Evolutionary conservation across 2,888 invertebrate genomes (phyloP).

Genomic region (Tholera decimalis): DNA sequence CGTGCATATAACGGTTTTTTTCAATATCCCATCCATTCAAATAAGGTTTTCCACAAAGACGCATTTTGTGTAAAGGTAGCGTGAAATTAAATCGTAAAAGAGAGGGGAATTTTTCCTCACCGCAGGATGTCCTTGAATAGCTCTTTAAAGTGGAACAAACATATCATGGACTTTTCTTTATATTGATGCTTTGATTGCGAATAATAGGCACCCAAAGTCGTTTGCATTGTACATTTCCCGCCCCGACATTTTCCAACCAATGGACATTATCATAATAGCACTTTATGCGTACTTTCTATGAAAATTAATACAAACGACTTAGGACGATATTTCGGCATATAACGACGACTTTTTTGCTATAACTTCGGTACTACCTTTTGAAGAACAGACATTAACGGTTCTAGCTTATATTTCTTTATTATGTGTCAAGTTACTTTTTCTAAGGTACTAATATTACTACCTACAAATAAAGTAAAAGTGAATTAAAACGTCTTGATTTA

Average conservation of each 20-base stretch:
- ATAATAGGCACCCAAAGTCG: conserved; percentile 57
- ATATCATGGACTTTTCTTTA: conserved; percentile 58
- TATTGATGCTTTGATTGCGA: conserved; percentile 63
- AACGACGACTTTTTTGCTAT: conserved; percentile 32
- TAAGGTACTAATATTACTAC: conserved; percentile 13
- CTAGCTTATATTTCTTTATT: conserved; percentile 14
- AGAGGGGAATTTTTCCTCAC: conserved; percentile 49
- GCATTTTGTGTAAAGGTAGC: conserved; percentile 51
- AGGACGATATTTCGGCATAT: conserved; percentile 62
- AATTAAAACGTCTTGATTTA: conserved; percentile 59
- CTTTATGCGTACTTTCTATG: conserved; percentile 67
- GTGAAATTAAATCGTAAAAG: conserved; percentile 63
- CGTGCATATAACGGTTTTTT: conserved; percentile 14
- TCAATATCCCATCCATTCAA: conserved; percentile 46
- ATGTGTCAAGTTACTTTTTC: conserved; percentile 5
- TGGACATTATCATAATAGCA: conserved; percentile 64
- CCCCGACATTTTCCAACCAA: conserved; percentile 62
- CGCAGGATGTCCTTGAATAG: conserved; percentile 46
- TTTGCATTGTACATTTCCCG: conserved; percentile 63
- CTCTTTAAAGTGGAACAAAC: conserved; percentile 58
- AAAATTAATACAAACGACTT: conserved; percentile 71
- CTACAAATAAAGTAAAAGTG: conserved; percentile 25
- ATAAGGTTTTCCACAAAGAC: conserved; percentile 54
- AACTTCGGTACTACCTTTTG: conserved; percentile 18
- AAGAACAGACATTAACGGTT: conserved; percentile 24